Conservation (phyloP, 2,888 invertebrate species). For the Eurois occulta region DNA sequence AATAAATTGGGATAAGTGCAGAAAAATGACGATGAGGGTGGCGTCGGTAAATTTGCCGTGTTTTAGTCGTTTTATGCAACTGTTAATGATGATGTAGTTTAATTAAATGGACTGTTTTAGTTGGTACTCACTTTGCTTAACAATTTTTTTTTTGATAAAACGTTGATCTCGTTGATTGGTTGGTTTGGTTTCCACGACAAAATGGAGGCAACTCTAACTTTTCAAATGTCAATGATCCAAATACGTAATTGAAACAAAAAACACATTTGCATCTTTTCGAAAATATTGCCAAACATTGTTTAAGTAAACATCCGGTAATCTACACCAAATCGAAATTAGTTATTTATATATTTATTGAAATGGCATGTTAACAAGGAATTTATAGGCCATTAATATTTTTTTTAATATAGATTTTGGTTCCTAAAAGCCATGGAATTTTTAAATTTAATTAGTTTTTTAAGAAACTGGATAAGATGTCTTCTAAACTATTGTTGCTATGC, state of each 20-base stretch:
- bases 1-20: too few relatives aligned
- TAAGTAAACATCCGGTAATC: background rate
- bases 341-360: slow-evolving; percentile 5
- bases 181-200: background rate
- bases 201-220: background rate
- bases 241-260: background rate
- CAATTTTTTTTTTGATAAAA: too few relatives aligned
- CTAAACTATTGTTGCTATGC: background rate
- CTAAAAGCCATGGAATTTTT: background rate
- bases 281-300: background rate
- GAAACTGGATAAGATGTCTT: background rate
- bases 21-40: too few relatives aligned
- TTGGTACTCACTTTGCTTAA: too few relatives aligned
- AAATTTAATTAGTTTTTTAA: slow-evolving; percentile 4
- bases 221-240: background rate
- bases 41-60: background rate
- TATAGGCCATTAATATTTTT: background rate
- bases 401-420: background rate
- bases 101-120: too few relatives aligned
- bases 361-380: background rate
- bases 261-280: background rate
- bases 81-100: too few relatives aligned
- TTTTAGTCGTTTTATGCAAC: too few relatives aligned
- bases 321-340: background rate
- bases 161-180: too few relatives aligned